These are phyloP conservation scores for Brevimyrus niger DNA, from an alignment of 2,113 vertebrate species.

Conservation along the genomic window DNA sequence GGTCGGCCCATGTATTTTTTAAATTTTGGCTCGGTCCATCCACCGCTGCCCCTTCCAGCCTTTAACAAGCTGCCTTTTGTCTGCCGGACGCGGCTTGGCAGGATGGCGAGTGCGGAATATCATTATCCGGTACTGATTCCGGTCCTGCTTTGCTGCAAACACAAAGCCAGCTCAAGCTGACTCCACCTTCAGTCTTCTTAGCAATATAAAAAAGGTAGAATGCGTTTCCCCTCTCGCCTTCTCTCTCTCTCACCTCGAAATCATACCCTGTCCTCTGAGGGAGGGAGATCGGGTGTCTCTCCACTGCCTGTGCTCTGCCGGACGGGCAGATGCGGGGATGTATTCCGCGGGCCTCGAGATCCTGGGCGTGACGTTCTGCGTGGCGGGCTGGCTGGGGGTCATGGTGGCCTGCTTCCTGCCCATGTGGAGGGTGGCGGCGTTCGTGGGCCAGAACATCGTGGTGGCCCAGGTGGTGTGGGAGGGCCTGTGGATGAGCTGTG, in stretches of 20 bases:
- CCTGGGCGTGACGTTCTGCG: conserved; percentile 63
- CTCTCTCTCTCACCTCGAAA: conserved; percentile 30
- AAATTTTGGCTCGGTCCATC: not conserved
- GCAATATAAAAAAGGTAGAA: conserved; percentile 64
- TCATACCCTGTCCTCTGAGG: conserved; percentile 39
- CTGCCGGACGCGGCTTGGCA: not conserved
- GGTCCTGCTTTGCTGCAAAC: conserved; percentile 39
- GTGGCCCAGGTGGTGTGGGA: conserved; percentile 72
- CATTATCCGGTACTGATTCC: not conserved
- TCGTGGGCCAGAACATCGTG: conserved; percentile 68
- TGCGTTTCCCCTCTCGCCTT: conserved; percentile 47
- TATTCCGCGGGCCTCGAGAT: conserved; percentile 64
- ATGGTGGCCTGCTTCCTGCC: conserved; percentile 68
- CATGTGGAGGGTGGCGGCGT: conserved; percentile 68
- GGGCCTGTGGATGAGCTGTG: conserved; percentile 71
- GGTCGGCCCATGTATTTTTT: not conserved
- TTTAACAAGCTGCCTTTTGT: conserved; percentile 2
- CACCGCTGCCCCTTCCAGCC: not conserved
- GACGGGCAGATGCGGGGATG: conserved; percentile 38
- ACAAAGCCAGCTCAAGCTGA: conserved; percentile 53
- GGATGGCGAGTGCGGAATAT: not conserved
- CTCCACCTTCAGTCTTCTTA: conserved; percentile 64
- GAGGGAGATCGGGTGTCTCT: conserved; percentile 51
- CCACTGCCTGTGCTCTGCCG: not conserved
- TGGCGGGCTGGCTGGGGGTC: conserved; percentile 65